Evolutionary conservation across 1,140 invertebrate genomes (phyloP).

Genomic region (Catajapyx aquilonaris): DNA sequence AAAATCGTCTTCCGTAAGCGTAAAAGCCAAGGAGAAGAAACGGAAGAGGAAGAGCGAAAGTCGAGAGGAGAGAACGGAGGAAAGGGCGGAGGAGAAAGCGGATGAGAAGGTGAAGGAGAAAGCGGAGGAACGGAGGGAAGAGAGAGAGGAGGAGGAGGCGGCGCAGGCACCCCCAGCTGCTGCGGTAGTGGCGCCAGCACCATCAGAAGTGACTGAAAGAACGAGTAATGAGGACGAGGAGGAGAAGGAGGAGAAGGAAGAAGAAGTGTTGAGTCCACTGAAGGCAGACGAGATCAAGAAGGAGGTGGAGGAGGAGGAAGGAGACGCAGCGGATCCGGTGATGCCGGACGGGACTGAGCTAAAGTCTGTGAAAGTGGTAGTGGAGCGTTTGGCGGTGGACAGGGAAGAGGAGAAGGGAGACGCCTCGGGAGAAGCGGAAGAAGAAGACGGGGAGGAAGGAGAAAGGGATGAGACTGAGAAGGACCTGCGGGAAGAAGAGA

Average conservation of each 20-base stretch:
- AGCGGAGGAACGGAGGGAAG: no score
- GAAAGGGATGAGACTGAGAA: slow-evolving; percentile 14
- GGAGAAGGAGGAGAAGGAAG: slow-evolving; percentile 18
- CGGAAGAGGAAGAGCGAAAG: slow-evolving; percentile 1
- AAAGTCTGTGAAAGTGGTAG: slow-evolving; percentile 17
- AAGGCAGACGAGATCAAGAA: slow-evolving; percentile 6
- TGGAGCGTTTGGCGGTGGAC: no score
- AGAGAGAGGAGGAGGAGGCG: no score
- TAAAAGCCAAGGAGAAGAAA: slow-evolving; percentile 1
- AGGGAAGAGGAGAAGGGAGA: no score
- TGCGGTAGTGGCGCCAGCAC: no score
- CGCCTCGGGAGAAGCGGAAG: slow-evolving; percentile 2
- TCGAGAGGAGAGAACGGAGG: not conserved
- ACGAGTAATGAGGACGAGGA: slow-evolving; percentile 10
- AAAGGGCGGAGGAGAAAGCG: slow-evolving; percentile 4
- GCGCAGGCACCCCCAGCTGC: no score
- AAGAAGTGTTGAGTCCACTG: slow-evolving; percentile 3
- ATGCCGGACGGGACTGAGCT: slow-evolving; percentile 11
- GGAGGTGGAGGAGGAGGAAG: slow-evolving; percentile 6
- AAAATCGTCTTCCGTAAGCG: no score
- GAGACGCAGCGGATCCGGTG: slow-evolving; percentile 5
- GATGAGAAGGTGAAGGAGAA: no score
- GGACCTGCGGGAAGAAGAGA: slow-evolving; percentile 5
- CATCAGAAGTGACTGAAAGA: no score
- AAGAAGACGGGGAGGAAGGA: slow-evolving; percentile 6